These are phyloP conservation scores for Pilophorus perplexus DNA, from an alignment of 2,888 invertebrate species.

Conservation along the genomic window DNA sequence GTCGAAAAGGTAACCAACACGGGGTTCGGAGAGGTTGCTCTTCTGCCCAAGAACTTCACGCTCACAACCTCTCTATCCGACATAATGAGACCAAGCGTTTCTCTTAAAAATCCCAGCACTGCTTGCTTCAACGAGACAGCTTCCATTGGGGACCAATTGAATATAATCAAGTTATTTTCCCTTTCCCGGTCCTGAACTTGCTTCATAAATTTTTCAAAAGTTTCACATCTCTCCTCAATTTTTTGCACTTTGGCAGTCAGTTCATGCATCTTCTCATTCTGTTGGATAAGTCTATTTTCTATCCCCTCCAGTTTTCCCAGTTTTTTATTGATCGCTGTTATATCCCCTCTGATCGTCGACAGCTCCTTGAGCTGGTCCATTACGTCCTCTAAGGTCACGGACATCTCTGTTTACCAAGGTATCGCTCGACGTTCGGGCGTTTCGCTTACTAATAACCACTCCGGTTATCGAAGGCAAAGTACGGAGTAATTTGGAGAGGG, in stretches of 20 bases:
- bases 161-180: neutral
- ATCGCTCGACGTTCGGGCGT: too few species aligned
- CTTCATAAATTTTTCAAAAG: neutral
- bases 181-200: neutral
- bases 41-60: neutral
- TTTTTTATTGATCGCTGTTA: conserved; percentile 17
- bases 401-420: too few species aligned
- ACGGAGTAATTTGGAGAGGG: too few species aligned
- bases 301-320: neutral
- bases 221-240: neutral
- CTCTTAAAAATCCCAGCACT: neutral
- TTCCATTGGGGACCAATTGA: neutral
- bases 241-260: neutral
- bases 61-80: conserved; percentile 8
- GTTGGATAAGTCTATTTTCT: neutral
- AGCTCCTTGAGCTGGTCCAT: too few species aligned
- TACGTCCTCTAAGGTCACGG: too few species aligned
- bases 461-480: too few species aligned
- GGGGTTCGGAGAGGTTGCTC: neutral
- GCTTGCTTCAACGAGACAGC: neutral
- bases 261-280: neutral
- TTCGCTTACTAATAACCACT: too few species aligned
- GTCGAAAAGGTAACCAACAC: neutral
- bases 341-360: too few species aligned
- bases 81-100: neutral